Percentiles rank a stretch among this genome's conserved stretches.
These are phyloP conservation scores for Platysternon megacephalum DNA, from an alignment of 2,113 vertebrate genomes.

Conservation along the genomic window DNA sequence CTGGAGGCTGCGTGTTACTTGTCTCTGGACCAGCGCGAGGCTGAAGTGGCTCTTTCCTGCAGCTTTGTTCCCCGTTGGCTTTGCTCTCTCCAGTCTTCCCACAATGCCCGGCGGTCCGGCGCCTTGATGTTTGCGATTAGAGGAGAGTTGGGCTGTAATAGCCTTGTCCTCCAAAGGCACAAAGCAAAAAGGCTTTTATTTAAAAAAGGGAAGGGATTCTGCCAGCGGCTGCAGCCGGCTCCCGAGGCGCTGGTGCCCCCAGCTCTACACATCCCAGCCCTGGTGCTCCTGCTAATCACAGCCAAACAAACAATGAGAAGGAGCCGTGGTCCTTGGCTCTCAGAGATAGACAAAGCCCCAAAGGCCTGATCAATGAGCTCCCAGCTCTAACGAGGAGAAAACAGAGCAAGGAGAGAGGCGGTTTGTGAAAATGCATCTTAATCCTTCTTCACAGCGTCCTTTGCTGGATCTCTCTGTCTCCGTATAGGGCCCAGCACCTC, in stretches of 20 bases:
- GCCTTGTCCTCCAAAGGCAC: neutral
- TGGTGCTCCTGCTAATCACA: neutral
- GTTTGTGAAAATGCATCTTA: neutral
- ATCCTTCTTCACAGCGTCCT: neutral
- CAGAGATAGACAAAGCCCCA: neutral
- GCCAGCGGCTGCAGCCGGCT: neutral
- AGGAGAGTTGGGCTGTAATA: neutral
- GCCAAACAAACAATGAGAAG: neutral
- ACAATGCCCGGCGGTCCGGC: neutral
- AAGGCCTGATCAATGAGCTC: neutral
- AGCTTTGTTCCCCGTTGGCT: neutral
- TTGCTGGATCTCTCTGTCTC: neutral
- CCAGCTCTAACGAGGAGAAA: neutral
- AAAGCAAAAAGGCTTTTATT: neutral
- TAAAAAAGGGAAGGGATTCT: too few relatives aligned
- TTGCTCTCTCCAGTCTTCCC: neutral
- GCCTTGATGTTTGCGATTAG: neutral
- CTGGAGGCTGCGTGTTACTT: neutral
- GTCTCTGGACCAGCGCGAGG: neutral
- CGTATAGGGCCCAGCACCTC: too few relatives aligned
- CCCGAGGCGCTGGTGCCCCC: neutral
- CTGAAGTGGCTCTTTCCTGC: neutral
- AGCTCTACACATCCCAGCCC: neutral
- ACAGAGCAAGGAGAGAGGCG: neutral
- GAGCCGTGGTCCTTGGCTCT: neutral